These are phyloP conservation scores for Silurus meridionalis DNA, from an alignment of 2,113 vertebrate genomes.

Conservation along the genomic window DNA sequence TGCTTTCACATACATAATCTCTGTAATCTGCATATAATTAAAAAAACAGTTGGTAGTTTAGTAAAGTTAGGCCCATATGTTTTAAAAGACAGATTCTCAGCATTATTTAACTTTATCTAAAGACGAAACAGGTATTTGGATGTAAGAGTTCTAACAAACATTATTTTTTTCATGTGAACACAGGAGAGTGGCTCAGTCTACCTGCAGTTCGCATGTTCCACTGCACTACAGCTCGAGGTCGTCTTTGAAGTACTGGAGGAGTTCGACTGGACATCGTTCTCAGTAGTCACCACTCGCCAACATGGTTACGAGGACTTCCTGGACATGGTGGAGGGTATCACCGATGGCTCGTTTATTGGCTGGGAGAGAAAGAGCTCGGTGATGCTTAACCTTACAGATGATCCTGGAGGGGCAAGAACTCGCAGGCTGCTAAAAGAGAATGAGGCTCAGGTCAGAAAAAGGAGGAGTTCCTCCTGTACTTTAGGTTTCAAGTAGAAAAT, in stretches of 20 bases:
- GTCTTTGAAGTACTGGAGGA: constrained; percentile 94
- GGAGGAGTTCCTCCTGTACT: background rate
- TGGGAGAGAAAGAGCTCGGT: constrained; percentile 90
- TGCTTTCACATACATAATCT: too few species aligned
- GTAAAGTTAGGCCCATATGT: background rate
- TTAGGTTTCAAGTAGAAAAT: background rate
- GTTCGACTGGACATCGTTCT: constrained; percentile 93
- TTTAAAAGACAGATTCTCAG: background rate
- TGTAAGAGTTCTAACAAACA: background rate
- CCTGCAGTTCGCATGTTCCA: constrained; percentile 91
- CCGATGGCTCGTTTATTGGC: constrained; percentile 90
- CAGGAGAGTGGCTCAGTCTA: constrained; percentile 93
- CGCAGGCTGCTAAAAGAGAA: constrained; percentile 84
- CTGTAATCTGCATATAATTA: background rate
- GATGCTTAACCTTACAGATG: constrained; percentile 82
- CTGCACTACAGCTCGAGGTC: constrained; percentile 87
- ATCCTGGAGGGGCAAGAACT: constrained; percentile 76
- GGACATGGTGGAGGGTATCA: constrained; percentile 89
- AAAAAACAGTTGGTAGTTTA: background rate
- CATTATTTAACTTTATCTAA: background rate
- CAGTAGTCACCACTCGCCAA: constrained; percentile 86
- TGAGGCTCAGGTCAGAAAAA: constrained; percentile 79
- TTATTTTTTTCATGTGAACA: background rate
- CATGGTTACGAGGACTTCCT: constrained; percentile 90
- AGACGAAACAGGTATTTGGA: background rate